Conservation (phyloP, 2,888 invertebrate genomes). For the Euclidia mi region DNA sequence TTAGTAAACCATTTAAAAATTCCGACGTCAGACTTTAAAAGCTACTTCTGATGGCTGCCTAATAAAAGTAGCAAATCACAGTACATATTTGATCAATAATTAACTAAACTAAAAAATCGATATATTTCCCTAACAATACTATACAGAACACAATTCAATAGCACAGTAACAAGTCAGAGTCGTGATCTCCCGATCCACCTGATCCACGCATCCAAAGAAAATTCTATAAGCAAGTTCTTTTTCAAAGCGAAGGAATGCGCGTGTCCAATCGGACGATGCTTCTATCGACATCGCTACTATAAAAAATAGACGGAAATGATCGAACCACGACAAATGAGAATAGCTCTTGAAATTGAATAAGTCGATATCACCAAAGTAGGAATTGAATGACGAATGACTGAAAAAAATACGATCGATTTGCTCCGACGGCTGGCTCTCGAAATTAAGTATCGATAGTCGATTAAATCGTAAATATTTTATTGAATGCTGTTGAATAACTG, state of each 20-base stretch:
- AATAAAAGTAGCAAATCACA: too few relatives aligned
- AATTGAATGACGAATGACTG: conserved; percentile 85
- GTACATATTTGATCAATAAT: too few relatives aligned
- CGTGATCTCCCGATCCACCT: conserved; percentile 60
- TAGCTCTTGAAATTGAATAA: conserved; percentile 86
- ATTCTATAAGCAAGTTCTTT: conserved; percentile 69
- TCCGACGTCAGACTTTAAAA: too few relatives aligned
- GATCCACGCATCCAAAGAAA: conserved; percentile 61
- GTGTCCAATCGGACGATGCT: conserved; percentile 78
- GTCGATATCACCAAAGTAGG: conserved; percentile 85
- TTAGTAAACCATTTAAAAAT: too few relatives aligned
- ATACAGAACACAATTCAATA: conserved; percentile 16
- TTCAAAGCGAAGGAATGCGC: conserved; percentile 83
- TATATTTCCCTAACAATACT: background rate
- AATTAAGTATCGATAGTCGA: conserved; percentile 54
- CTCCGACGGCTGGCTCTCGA: conserved; percentile 70
- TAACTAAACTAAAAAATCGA: background rate
- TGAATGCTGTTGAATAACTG: conserved; percentile 1
- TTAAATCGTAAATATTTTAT: conserved; percentile 19
- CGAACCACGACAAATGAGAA: conserved; percentile 81
- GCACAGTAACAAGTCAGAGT: conserved; percentile 14
- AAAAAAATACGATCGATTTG: conserved; percentile 82
- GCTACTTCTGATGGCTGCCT: too few relatives aligned
- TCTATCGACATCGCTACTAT: conserved; percentile 73
- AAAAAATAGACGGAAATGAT: conserved; percentile 82